Base-by-base conservation (phyloP, 2,113 vertebrate genomes). In the Climacteris rufus region DNA sequence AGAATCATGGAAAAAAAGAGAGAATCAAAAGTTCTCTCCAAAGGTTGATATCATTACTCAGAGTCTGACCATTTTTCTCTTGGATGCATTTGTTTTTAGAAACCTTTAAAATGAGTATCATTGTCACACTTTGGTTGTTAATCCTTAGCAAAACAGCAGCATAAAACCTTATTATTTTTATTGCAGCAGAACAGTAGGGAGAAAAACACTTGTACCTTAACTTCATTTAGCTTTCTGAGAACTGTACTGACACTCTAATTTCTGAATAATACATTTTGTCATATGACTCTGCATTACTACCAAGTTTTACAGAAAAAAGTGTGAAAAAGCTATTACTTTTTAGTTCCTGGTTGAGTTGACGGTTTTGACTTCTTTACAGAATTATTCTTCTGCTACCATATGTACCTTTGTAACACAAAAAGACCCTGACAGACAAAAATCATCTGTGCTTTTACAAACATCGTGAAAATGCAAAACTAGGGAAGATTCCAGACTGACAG, bases 361-460 rank as follows among this genome's bases (percentile, higher is more conserved):
- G 5, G 45, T 42, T 89, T 71, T 75, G 33, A 45, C 13, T 87
- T 93, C 50, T 63, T 88, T 56, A 89, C 63, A 91, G 49, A 79
- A 80, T 45, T 89, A 45, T 90, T 90, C 63, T 53, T 59, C 40
- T 81, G 68, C 72, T 81, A 33, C 49, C 74, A 68, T 59, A 54
- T 68, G 49, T 78, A 71, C 52, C 87, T 81, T 84, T n/a, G 61
- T 81, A 92, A 89, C 77, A 82, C 49, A 76, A 33, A 70, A 64
- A 92, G 47, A 89, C 52, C 59, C 47, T 30, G 54, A 82, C 39
- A 88, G 90, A 66, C 80, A 84, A 91, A 96, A 96, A 61, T 89
- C n/a, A 85, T 76, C 69, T 49, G 21, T 35, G 56, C 70, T 84
- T 95, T 79, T 87, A 82, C 61, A 96, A 87, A 76, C 59, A 50